Conservation (phyloP, 1,140 invertebrate species). For the Drosophila lacteicornis region DNA sequence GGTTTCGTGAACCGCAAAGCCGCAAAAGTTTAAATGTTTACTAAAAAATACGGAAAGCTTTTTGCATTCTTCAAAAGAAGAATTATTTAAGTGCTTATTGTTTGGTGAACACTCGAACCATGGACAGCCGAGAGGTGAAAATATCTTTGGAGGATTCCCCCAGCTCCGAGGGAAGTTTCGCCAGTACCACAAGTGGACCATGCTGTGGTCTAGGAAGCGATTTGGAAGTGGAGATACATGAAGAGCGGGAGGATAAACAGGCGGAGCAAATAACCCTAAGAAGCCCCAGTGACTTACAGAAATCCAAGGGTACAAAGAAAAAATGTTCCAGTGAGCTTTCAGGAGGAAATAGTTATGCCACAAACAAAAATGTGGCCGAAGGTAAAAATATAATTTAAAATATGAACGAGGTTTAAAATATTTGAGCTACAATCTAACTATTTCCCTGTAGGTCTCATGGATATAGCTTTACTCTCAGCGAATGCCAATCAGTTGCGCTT, state of each 20-base stretch:
- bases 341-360: slow-evolving; percentile 59
- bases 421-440: neutral
- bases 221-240: neutral
- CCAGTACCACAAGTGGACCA: slow-evolving; percentile 42
- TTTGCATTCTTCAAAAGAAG: slow-evolving; percentile 26
- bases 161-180: slow-evolving; percentile 53
- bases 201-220: slow-evolving; percentile 31
- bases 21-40: slow-evolving; percentile 51
- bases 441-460: slow-evolving; percentile 87
- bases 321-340: slow-evolving; percentile 50
- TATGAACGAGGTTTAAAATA: too few species aligned
- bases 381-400: slow-evolving; percentile 21
- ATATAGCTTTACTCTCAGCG: slow-evolving; percentile 89
- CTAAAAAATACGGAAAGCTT: slow-evolving; percentile 55
- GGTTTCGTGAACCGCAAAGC: slow-evolving; percentile 29
- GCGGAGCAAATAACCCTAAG: neutral
- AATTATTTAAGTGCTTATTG: slow-evolving; percentile 31
- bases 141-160: slow-evolving; percentile 47
- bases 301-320: slow-evolving; percentile 15
- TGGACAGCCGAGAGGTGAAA: slow-evolving; percentile 44
- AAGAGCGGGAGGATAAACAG: neutral
- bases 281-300: neutral
- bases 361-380: slow-evolving; percentile 74
- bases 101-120: slow-evolving; percentile 26
- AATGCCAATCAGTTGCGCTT: slow-evolving; percentile 93